Percentiles rank a stretch among this genome's conserved stretches.
Conservation (phyloP, 2,888 invertebrate species). For the Caenorhabditis sp. region DNA sequence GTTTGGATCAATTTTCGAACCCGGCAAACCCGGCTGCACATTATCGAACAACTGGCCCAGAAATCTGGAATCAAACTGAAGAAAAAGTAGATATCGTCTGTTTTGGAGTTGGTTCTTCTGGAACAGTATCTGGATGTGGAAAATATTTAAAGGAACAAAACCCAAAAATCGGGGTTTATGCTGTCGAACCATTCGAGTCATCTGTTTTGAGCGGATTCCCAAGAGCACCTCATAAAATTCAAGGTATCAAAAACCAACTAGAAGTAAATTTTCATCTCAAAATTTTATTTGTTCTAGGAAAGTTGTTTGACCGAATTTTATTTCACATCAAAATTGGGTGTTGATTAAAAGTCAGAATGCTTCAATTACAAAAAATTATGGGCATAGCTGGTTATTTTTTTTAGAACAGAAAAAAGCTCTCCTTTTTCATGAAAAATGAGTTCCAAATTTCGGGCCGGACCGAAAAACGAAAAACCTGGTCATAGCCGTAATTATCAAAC, state of each 20-base stretch:
- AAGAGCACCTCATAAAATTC: slow-evolving; percentile 48
- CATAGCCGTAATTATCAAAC: too few species aligned
- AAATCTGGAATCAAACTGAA: slow-evolving; percentile 69
- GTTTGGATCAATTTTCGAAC: slow-evolving; percentile 62
- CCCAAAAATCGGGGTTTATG: slow-evolving; percentile 36
- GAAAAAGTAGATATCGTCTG: slow-evolving; percentile 65
- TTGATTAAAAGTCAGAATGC: too few species aligned
- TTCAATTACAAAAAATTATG: too few species aligned
- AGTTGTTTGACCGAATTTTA: not conserved
- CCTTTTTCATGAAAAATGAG: too few species aligned
- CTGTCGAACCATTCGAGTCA: slow-evolving; percentile 53
- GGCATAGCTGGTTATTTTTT: too few species aligned
- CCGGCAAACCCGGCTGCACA: slow-evolving; percentile 64
- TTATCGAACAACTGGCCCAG: slow-evolving; percentile 66
- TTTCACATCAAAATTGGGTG: not conserved
- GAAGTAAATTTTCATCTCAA: too few species aligned
- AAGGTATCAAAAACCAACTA: too few species aligned
- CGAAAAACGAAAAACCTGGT: too few species aligned
- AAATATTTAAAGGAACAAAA: slow-evolving; percentile 46
- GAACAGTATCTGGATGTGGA: slow-evolving; percentile 57
- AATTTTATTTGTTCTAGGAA: not conserved
- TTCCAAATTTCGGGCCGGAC: too few species aligned
- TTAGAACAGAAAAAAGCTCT: too few species aligned
- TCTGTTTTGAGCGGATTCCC: slow-evolving; percentile 51
- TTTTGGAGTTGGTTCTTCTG: slow-evolving; percentile 66